Evolutionary conservation across 2,113 vertebrate genomes (phyloP), one percentile per base, ranked within the genome.

Genomic region (Cottus gobio): DNA sequence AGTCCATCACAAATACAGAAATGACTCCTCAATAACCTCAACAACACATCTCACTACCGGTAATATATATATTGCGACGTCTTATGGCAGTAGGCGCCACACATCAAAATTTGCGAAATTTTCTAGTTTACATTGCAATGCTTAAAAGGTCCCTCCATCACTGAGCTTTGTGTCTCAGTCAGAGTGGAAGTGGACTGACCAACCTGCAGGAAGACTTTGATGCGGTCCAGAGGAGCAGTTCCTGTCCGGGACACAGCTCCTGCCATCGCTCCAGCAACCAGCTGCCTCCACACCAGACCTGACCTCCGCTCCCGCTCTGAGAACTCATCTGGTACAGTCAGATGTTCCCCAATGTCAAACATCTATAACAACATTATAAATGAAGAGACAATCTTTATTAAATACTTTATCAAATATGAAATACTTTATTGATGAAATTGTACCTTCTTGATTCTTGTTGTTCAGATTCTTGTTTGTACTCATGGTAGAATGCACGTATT

Each of bases 151-250:
- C 34, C 30, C n/a, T 56, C 1, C 7, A 46, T 56, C 24, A 11
- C 15, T 46, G 61, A 30, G 39, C n/a, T 18, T 1, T n/a, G 22
- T n/a, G 20, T 46, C 2, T 37, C 18, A 15, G 28, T 46, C 8
- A 0, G 24, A 56, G 36, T 44, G 28, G 26, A 13, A 24, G n/a
- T 63, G 31, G 26, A 54, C 3, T 28, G 24, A 31, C 67, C 37
- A 77, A 98, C 97, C 96, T 98, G 97, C 91, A 98, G 95, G 90
- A 97, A 97, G 83, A 98, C 96, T 90, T 98, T 98, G 12, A 98
- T 91, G 5, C 97, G 96, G 83, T 98, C 97, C 85, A 98, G 90
- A 0, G 97, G 97, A n/a, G 97, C 97, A 0, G 97, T 98, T 80
- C 97, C 97, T 6, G 97, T 98, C 46, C 97, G 92, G 9, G 97